A percentile compares a stretch with the other conserved stretches of the same genome.
phyloP scores from a whole-genome alignment of 2,113 vertebrate species.

The Nerophis ophidion region DNA sequence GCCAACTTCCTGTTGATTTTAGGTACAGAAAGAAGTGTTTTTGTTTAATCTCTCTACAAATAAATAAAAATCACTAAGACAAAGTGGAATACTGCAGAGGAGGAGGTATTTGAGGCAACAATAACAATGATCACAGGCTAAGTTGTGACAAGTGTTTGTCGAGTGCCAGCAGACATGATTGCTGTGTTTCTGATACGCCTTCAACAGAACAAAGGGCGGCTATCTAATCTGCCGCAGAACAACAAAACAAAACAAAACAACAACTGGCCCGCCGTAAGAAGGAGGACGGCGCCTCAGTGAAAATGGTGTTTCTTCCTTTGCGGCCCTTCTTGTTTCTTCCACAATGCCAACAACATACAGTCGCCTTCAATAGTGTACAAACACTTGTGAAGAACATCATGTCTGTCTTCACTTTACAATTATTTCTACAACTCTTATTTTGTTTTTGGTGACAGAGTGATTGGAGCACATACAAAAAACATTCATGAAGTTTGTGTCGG shows the following conservation, averaged over 20 bases:
- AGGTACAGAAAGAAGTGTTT: no score
- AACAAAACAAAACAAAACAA: slow-evolving; percentile 42
- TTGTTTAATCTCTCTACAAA: no score
- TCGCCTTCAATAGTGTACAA: no score
- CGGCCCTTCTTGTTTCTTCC: slow-evolving; percentile 52
- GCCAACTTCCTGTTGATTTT: no score
- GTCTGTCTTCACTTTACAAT: no score
- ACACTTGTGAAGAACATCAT: no score
- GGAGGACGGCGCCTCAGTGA: slow-evolving; percentile 44
- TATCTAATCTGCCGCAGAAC: no score
- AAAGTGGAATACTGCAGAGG: slow-evolving; percentile 26
- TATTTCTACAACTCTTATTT: no score
- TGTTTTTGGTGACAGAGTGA: no score
- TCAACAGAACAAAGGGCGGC: slow-evolving; percentile 46
- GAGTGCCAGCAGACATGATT: slow-evolving; percentile 28
- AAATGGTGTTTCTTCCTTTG: slow-evolving; percentile 20
- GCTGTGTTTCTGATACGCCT: slow-evolving; percentile 31
- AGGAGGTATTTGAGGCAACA: background rate
- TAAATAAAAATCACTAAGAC: slow-evolving; percentile 44
- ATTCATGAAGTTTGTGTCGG: no score
- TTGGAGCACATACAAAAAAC: no score
- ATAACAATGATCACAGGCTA: slow-evolving; percentile 55
- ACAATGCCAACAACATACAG: slow-evolving; percentile 35
- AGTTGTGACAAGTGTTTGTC: slow-evolving; percentile 41
- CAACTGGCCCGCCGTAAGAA: slow-evolving; percentile 38